A percentile compares a stretch with the other conserved stretches of the same genome.
These are phyloP conservation scores for Larimichthys polyactis DNA, from an alignment of 2,113 vertebrate species.

Conservation along the genomic window DNA sequence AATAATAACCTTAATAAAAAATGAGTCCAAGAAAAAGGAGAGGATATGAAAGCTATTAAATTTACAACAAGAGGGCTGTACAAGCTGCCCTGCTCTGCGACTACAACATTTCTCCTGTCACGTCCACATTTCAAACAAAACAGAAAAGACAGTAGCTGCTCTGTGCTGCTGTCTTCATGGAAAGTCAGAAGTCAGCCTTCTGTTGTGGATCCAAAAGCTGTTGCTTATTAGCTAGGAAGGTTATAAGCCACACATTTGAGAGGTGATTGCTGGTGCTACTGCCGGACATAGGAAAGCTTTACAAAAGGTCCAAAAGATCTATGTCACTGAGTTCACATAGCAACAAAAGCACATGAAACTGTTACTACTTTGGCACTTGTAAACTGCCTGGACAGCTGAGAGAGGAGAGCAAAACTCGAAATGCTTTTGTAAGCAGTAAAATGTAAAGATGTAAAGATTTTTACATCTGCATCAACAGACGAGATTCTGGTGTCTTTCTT, in stretches of 20 bases:
- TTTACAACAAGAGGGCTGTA: slow-evolving; percentile 11
- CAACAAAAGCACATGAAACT: background rate
- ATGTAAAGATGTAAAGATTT: slow-evolving; percentile 14
- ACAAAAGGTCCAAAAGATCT: background rate
- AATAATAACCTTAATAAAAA: slow-evolving; percentile 36
- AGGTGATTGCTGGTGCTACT: background rate
- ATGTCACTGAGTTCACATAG: background rate
- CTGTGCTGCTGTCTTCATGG: slow-evolving; percentile 6
- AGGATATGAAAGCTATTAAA: slow-evolving; percentile 20
- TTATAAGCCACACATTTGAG: background rate
- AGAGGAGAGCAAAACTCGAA: slow-evolving; percentile 3
- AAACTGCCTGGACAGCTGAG: slow-evolving; percentile 15
- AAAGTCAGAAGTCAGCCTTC: background rate
- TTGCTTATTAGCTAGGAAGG: background rate
- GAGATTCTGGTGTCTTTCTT: slow-evolving; percentile 4
- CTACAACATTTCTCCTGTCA: slow-evolving; percentile 5
- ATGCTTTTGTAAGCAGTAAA: slow-evolving; percentile 28
- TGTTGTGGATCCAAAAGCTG: background rate
- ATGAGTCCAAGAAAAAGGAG: background rate
- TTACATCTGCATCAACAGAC: slow-evolving; percentile 8
- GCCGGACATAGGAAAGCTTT: background rate
- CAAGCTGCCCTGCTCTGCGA: slow-evolving; percentile 14
- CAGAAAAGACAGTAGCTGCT: background rate
- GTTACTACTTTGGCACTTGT: background rate
- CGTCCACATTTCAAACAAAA: slow-evolving; percentile 4